phyloP scores from a whole-genome alignment of 2,113 vertebrate genomes.

The Campylomormyrus numenius region DNA sequence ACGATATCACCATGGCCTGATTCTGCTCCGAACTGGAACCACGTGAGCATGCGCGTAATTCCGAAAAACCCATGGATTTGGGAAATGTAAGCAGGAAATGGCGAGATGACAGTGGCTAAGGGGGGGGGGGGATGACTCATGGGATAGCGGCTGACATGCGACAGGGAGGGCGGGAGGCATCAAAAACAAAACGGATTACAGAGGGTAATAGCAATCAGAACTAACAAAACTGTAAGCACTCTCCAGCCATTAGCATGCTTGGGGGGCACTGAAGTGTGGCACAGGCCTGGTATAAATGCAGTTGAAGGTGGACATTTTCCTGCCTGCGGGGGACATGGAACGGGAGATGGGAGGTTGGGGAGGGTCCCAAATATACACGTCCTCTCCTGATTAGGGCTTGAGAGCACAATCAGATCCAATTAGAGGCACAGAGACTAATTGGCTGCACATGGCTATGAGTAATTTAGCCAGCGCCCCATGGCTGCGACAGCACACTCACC shows the following conservation, averaged over 20 bases:
- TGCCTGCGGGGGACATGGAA: slow-evolving; percentile 40
- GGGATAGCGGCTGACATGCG: not conserved
- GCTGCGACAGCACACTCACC: slow-evolving; percentile 33
- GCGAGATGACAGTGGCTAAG: not conserved
- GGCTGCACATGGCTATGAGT: slow-evolving; percentile 55
- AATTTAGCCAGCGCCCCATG: slow-evolving; percentile 54
- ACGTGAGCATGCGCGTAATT: slow-evolving; percentile 19
- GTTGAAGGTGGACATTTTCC: slow-evolving; percentile 55
- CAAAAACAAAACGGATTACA: slow-evolving; percentile 16
- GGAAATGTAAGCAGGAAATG: slow-evolving; percentile 44
- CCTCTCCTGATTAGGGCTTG: slow-evolving; percentile 45
- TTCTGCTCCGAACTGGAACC: slow-evolving; percentile 5
- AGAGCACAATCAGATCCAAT: slow-evolving; percentile 60
- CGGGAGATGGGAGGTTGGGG: slow-evolving; percentile 28
- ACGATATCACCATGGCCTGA: slow-evolving; percentile 30
- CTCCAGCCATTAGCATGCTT: slow-evolving; percentile 48
- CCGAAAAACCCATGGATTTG: slow-evolving; percentile 9
- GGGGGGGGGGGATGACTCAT: not conserved
- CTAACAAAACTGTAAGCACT: slow-evolving; percentile 34
- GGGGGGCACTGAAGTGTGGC: slow-evolving; percentile 51
- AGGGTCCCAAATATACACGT: slow-evolving; percentile 7
- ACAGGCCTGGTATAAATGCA: slow-evolving; percentile 59
- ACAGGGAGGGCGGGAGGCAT: not conserved
- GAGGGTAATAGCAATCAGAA: slow-evolving; percentile 24
- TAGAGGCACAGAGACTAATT: slow-evolving; percentile 60